Evolutionary conservation across 1,140 invertebrate genomes (phyloP).

Genomic region (Drosophila gunungcola): DNA sequence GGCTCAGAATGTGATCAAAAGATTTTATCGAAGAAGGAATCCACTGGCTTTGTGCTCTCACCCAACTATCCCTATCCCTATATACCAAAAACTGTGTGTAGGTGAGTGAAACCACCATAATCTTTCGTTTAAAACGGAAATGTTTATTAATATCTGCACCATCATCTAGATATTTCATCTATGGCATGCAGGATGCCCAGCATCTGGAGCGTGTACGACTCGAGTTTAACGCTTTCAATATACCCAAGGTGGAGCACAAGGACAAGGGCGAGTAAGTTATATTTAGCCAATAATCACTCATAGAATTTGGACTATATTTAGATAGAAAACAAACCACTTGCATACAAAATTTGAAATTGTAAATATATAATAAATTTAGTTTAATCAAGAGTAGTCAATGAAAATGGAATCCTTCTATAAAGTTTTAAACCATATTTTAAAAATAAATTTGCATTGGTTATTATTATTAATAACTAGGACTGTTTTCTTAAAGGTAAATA

Average conservation of each 20-base stretch:
- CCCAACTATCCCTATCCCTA: constrained; percentile 98
- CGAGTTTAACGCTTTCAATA: constrained; percentile 94
- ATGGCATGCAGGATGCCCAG: constrained; percentile 97
- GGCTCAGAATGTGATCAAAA: constrained; percentile 99
- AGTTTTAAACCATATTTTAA: no score
- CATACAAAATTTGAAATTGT: no score
- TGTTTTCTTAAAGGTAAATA: no score
- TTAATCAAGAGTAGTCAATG: no score
- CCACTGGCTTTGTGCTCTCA: constrained; percentile 95
- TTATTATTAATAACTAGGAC: no score
- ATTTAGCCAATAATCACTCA: no score
- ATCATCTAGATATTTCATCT: constrained; percentile 94
- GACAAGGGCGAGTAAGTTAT: constrained; percentile 78
- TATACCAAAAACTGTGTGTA: constrained; percentile 97
- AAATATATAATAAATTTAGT: no score
- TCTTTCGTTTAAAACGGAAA: background rate
- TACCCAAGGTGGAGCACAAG: constrained; percentile 91
- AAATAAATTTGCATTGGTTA: no score
- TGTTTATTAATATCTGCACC: background rate
- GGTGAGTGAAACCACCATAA: constrained; percentile 82
- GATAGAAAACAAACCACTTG: no score
- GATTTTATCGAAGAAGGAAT: constrained; percentile 96
- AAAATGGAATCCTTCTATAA: no score
- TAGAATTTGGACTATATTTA: no score
- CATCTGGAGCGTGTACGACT: constrained; percentile 96